A percentile compares a stretch with the other conserved stretches of the same genome.
Conservation (phyloP, 2,888 invertebrate species). For the Ophonus ardosiacus region DNA sequence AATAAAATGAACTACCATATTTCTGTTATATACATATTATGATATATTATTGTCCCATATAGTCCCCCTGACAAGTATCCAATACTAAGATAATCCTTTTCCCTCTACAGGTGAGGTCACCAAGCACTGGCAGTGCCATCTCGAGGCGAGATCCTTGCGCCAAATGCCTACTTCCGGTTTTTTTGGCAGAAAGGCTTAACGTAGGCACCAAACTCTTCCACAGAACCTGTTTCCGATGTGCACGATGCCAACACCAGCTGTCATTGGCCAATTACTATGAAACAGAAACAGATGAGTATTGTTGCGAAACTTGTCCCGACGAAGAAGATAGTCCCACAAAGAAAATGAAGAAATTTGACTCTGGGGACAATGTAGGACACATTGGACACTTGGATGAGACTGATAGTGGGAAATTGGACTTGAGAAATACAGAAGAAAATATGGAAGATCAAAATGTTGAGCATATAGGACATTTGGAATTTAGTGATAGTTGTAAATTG, state of each 20-base stretch:
- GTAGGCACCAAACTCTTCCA: constrained; percentile 91
- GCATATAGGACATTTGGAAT: too few species aligned
- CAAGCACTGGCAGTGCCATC: constrained; percentile 63
- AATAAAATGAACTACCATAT: too few species aligned
- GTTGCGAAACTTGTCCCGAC: constrained; percentile 92
- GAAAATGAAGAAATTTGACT: constrained; percentile 71
- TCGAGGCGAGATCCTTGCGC: constrained; percentile 88
- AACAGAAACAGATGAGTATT: constrained; percentile 85
- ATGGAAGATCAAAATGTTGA: too few species aligned
- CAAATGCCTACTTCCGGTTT: constrained; percentile 90
- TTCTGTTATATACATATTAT: too few species aligned
- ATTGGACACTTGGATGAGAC: constrained; percentile 9
- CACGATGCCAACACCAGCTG: constrained; percentile 87
- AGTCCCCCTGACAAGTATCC: too few species aligned
- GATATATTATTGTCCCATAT: too few species aligned
- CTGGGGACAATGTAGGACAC: constrained; percentile 4
- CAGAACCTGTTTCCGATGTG: constrained; percentile 92
- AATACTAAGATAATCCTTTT: too few species aligned
- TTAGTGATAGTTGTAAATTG: too few species aligned
- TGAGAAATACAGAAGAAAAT: background rate
- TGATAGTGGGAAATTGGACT: background rate
- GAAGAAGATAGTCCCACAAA: constrained; percentile 78
- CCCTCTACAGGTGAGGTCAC: constrained; percentile 66
- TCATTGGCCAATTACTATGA: constrained; percentile 88
- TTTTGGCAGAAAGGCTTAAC: constrained; percentile 91